Conservation (phyloP, 2,797 vertebrate genomes). For the Austrolebias charrua region DNA sequence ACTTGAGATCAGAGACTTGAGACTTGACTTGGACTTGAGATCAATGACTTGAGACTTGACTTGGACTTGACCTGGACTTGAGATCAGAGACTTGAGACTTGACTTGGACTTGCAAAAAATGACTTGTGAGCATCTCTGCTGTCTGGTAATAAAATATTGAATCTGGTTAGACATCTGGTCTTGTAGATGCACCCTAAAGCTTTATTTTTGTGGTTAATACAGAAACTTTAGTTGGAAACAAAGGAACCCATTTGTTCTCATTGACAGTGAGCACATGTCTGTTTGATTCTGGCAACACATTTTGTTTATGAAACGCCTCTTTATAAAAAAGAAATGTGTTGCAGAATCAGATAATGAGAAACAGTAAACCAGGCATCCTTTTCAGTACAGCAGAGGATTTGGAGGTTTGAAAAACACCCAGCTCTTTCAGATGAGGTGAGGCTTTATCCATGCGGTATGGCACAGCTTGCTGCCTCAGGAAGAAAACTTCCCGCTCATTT, state of each 20-base stretch:
- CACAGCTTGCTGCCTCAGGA: constrained; percentile 22
- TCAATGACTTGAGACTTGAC: too few relatives aligned
- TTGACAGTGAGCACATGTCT: constrained; percentile 19
- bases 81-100: too few relatives aligned
- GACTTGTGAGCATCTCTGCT: too few relatives aligned
- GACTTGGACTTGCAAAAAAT: too few relatives aligned
- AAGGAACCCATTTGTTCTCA: background rate
- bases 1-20: too few relatives aligned
- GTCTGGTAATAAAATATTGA: too few relatives aligned
- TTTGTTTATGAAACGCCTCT: constrained; percentile 58
- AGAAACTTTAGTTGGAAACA: too few relatives aligned
- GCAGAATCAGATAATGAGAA: constrained; percentile 42
- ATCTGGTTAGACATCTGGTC: too few relatives aligned
- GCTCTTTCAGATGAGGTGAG: constrained; percentile 21
- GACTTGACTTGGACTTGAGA: too few relatives aligned
- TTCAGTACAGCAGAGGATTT: constrained; percentile 19
- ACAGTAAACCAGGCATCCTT: constrained; percentile 42
- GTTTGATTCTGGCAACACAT: constrained; percentile 40
- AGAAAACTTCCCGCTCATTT: constrained; percentile 29
- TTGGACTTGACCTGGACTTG: too few relatives aligned
- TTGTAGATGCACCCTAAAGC: too few relatives aligned
- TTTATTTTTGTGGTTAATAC: too few relatives aligned
- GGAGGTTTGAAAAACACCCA: constrained; percentile 39
- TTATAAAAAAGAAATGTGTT: constrained; percentile 36
- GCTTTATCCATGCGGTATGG: constrained; percentile 21